Base-by-base conservation (phyloP, 1,140 invertebrate species). In the Protaetia brevitarsis region DNA sequence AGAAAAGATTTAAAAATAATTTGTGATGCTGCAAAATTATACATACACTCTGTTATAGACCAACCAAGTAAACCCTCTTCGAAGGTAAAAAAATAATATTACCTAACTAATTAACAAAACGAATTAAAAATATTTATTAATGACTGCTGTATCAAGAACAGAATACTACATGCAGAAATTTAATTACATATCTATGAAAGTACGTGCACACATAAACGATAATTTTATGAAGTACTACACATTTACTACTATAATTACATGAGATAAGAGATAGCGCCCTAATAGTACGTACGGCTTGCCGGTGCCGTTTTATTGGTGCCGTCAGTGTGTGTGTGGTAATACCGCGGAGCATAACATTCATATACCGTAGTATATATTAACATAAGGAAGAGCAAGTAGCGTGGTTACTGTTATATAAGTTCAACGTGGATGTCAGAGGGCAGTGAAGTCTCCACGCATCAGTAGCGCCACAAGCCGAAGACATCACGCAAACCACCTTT, bases 401-500 rank as follows among this genome's bases (percentile, higher is more conserved):
- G 57, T 66, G 34, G 56, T 34, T 66, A 66, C 64, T 57, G 64
- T 66, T 66, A 66, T 41, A 27, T 27, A 51, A 66, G 58, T 60
- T 66, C 64, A 66, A 56, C 58, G 28, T 8, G 2, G 36, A 61
- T 66, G 64, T 66, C 64, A 66, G 36, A 66, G 64, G 64, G 64
- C 64, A 66, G 36, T 45, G 27, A 29, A 66, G 64, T 66, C 64
- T 30, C 57, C 64, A 66, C 64, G 64, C 64, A 66, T 66, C 64
- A 66, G 64, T 60, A 61, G 64, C 56, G 64, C 51, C 63, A 29
- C 59, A 10, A 30, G 56, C 23, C 56, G 59, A 34, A 61, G 59
- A 30, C 28, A 61, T 61, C 56, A 58, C 56, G 56, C 56, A n/a
- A 61, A 34, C 28, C 59, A 61, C 30, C 59, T 61, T 61, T 30